phyloP scores from a whole-genome alignment of 53 echinoderm and acorn worm genomes.

The Holothuria scabra region DNA sequence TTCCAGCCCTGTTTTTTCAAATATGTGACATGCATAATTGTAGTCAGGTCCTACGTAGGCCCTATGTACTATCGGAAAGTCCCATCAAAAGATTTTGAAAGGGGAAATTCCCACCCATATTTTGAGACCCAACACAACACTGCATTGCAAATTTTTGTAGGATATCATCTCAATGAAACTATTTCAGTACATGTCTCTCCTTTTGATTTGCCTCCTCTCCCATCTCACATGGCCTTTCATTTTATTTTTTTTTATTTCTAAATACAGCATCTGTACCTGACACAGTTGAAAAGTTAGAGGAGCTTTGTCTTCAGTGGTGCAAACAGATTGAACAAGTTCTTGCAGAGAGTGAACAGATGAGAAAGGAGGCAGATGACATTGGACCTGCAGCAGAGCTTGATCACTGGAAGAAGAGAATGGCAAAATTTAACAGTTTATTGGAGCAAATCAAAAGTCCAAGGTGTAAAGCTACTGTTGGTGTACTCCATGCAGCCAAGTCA shows the following conservation, averaged over 20 bases:
- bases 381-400: slow-evolving; percentile 98
- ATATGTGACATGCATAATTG: no score
- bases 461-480: slow-evolving; percentile 98
- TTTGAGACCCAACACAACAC: no score
- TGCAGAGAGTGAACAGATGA: slow-evolving; percentile 98
- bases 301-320: slow-evolving; percentile 86
- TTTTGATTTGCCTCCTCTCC: neutral
- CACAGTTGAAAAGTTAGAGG: slow-evolving; percentile 97
- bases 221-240: no score
- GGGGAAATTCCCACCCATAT: no score
- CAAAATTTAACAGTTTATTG: slow-evolving; percentile 97
- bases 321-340: slow-evolving; percentile 98
- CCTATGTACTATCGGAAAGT: no score
- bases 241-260: neutral
- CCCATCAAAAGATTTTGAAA: no score
- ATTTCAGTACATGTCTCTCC: neutral
- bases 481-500: slow-evolving; percentile 95
- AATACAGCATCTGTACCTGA: slow-evolving; percentile 82
- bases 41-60: no score
- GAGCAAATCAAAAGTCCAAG: slow-evolving; percentile 98
- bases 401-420: slow-evolving; percentile 99
- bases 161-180: neutral
- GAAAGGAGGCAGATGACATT: slow-evolving; percentile 98
- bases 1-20: neutral
- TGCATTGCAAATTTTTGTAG: no score